phyloP scores from a whole-genome alignment of 2,797 vertebrate genomes.

The Taenioides sp. region DNA sequence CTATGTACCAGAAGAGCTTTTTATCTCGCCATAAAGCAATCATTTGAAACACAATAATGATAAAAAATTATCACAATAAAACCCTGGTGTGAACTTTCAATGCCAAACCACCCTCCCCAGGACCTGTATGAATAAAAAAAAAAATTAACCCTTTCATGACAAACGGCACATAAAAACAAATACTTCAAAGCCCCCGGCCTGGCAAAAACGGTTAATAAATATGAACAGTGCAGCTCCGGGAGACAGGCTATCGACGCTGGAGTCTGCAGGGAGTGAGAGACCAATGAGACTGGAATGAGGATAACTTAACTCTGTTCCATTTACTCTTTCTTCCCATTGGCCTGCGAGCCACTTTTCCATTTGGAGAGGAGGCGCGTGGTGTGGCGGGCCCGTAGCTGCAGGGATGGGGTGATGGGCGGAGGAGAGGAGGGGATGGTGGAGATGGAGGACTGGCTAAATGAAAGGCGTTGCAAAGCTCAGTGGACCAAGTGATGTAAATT shows the following conservation, averaged over 20 bases:
- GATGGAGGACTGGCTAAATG: conserved; percentile 42
- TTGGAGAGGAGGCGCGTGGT: conserved; percentile 31
- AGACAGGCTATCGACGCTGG: conserved; percentile 1
- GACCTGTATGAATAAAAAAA: not conserved
- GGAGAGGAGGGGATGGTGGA: not conserved
- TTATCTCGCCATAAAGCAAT: too few species aligned
- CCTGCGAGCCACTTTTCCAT: conserved; percentile 55
- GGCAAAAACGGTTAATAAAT: not conserved
- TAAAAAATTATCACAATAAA: too few species aligned
- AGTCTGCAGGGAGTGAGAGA: conserved; percentile 17
- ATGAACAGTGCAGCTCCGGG: not conserved
- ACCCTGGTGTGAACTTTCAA: not conserved
- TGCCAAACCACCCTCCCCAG: not conserved
- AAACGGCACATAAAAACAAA: not conserved
- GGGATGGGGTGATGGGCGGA: conserved; percentile 1
- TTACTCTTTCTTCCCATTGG: conserved; percentile 19
- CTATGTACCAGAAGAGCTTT: too few species aligned
- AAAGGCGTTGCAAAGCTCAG: conserved; percentile 64
- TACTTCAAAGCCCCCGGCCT: not conserved
- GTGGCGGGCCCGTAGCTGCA: conserved; percentile 32
- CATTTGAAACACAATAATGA: not conserved
- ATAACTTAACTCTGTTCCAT: conserved; percentile 27
- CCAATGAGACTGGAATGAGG: conserved; percentile 17
- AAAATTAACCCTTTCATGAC: not conserved
- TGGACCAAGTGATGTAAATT: conserved; percentile 67